These are phyloP conservation scores for Drosophila aldrichi DNA, from an alignment of 2,888 invertebrate genomes.

Conservation along the genomic window DNA sequence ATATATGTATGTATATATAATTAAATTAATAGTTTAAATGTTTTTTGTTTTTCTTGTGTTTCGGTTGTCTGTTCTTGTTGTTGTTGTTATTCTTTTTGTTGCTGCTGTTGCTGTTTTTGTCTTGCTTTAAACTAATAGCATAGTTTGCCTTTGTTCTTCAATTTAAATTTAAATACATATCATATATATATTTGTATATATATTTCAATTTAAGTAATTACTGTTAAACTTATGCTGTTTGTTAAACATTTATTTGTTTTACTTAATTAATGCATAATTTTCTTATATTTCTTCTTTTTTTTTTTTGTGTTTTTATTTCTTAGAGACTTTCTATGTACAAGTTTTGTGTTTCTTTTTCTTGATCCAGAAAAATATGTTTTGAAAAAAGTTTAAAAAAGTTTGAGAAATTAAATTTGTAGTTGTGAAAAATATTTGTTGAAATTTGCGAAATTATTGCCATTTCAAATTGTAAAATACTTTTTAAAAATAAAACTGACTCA, in stretches of 20 bases:
- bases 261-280: conserved; percentile 55
- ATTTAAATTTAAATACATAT: conserved; percentile 66
- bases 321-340: conserved; percentile 69
- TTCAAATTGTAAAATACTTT: background rate
- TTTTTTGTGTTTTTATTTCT: conserved; percentile 38
- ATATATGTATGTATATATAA: conserved; percentile 56
- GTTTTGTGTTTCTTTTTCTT: conserved; percentile 20
- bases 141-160: conserved; percentile 54
- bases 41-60: conserved; percentile 70
- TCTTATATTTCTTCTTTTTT: too few species aligned
- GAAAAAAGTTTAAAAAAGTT: background rate
- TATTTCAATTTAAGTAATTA: conserved; percentile 65
- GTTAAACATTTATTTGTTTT: conserved; percentile 60
- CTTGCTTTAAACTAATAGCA: conserved; percentile 67
- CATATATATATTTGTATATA: conserved; percentile 19
- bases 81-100: conserved; percentile 22
- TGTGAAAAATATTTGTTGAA: background rate
- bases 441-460: background rate
- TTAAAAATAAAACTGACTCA: conserved; percentile 1
- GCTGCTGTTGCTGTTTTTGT: conserved; percentile 24
- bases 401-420: background rate
- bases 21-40: conserved; percentile 82
- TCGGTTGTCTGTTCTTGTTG: conserved; percentile 26
- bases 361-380: background rate
- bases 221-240: conserved; percentile 59